A percentile compares a stretch with the other conserved stretches of the same genome.
These are phyloP conservation scores for Podarcis lilfordi DNA, from an alignment of 2,797 vertebrate genomes.

Conservation along the genomic window DNA sequence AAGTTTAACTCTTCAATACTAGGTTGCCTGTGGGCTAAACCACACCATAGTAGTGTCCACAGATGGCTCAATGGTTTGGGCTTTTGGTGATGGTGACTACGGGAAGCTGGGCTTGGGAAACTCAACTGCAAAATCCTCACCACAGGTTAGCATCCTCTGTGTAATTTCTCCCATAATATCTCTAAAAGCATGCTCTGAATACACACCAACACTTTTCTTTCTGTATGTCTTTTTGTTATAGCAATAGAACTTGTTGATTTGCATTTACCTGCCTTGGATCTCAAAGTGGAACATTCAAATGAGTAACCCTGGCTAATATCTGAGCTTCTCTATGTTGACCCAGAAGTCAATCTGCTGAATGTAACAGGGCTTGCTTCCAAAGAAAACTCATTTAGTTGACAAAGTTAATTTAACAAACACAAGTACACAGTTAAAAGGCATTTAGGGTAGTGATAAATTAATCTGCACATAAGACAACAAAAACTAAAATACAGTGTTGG, in stretches of 20 bases:
- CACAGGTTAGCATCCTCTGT: slow-evolving; percentile 76
- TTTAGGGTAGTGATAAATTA: not conserved
- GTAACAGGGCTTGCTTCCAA: not conserved
- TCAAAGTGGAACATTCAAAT: too few species aligned
- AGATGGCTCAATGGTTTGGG: slow-evolving; percentile 88
- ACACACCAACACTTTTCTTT: not conserved
- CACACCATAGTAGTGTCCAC: slow-evolving; percentile 84
- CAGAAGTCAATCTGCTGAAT: not conserved
- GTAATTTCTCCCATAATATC: not conserved
- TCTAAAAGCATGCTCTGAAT: not conserved
- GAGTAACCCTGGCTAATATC: too few species aligned
- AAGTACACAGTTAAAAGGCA: too few species aligned
- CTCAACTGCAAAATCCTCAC: slow-evolving; percentile 86
- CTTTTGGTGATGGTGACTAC: slow-evolving; percentile 87
- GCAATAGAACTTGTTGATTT: too few species aligned
- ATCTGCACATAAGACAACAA: not conserved
- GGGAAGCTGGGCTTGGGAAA: slow-evolving; percentile 87
- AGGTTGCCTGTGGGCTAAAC: slow-evolving; percentile 88
- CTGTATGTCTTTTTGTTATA: not conserved
- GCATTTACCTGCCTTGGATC: not conserved
- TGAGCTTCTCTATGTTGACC: not conserved
- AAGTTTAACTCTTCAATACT: slow-evolving; percentile 17
- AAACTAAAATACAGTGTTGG: not conserved
- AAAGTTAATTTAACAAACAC: too few species aligned
- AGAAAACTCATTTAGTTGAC: not conserved